These are phyloP conservation scores for Drosophila lacertosa DNA, from an alignment of 1,140 invertebrate species.

Conservation along the genomic window DNA sequence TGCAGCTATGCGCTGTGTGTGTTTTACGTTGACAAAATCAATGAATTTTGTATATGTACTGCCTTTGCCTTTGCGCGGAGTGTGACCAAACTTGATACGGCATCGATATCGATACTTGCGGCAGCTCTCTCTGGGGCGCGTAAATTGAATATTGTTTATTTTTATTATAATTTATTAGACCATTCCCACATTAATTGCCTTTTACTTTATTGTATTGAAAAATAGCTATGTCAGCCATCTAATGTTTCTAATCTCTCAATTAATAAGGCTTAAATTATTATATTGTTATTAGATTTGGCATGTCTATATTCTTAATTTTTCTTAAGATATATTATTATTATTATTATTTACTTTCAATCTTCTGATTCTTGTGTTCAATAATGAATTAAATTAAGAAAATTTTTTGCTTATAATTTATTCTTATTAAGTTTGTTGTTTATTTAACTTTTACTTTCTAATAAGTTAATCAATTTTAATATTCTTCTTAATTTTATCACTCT, in stretches of 20 bases:
- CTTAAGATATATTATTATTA: no score
- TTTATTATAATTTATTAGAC: no score
- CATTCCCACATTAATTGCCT: no score
- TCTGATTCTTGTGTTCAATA: no score
- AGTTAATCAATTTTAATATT: no score
- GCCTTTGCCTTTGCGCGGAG: conserved; percentile 32
- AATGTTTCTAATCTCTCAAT: no score
- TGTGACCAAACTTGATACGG: conserved; percentile 24
- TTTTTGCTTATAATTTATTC: background rate
- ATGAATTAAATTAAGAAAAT: no score
- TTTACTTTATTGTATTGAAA: background rate
- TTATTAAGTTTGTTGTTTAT: background rate
- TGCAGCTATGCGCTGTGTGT: conserved; percentile 66
- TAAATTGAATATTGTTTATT: background rate
- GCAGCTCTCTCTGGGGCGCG: background rate
- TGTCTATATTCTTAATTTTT: no score
- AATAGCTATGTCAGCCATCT: no score
- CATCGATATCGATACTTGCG: conserved; percentile 23
- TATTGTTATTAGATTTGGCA: no score
- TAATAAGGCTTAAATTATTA: no score
- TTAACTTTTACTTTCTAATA: background rate
- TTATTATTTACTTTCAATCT: no score
- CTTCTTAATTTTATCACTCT: background rate
- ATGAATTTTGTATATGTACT: conserved; percentile 80
- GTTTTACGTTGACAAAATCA: conserved; percentile 83